phyloP scores from a whole-genome alignment of 2,113 vertebrate species.

The Ornithorhynchus anatinus region DNA sequence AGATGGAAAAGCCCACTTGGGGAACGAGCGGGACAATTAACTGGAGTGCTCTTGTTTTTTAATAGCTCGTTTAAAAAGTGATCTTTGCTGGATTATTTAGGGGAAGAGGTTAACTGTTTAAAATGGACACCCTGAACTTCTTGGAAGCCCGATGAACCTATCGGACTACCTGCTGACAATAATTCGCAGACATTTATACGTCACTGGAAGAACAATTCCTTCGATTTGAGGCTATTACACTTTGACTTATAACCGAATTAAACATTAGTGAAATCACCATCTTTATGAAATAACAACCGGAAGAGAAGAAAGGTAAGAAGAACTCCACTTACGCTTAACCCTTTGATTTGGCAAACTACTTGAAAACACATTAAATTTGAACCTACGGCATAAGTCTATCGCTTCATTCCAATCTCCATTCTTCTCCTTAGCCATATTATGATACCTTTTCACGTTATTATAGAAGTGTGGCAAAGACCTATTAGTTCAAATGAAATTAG shows the following conservation, averaged over 20 bases:
- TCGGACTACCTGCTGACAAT: not conserved
- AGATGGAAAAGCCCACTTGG: no score
- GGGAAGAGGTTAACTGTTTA: not conserved
- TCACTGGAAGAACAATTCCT: not conserved
- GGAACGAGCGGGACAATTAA: not conserved
- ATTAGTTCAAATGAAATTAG: not conserved
- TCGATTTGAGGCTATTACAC: not conserved
- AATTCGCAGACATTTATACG: slow-evolving; percentile 12
- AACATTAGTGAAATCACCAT: slow-evolving; percentile 19
- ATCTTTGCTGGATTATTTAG: not conserved
- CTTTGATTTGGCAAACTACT: slow-evolving; percentile 14
- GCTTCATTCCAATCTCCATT: slow-evolving; percentile 32
- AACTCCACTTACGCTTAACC: slow-evolving; percentile 17
- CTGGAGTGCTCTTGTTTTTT: not conserved
- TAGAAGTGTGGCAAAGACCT: not conserved
- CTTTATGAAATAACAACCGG: slow-evolving; percentile 18
- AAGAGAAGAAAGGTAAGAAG: slow-evolving; percentile 19
- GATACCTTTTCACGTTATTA: not conserved
- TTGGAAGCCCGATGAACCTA: slow-evolving; percentile 4
- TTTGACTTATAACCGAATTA: slow-evolving; percentile 40
- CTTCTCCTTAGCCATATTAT: slow-evolving; percentile 5
- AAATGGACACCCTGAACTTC: not conserved
- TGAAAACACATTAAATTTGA: slow-evolving; percentile 12
- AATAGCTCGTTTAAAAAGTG: not conserved
- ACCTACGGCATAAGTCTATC: slow-evolving; percentile 24